Evolutionary conservation across 2,113 vertebrate species (phyloP), one percentile per base, ranked within the genome.

Genomic region (Galbula dea): DNA sequence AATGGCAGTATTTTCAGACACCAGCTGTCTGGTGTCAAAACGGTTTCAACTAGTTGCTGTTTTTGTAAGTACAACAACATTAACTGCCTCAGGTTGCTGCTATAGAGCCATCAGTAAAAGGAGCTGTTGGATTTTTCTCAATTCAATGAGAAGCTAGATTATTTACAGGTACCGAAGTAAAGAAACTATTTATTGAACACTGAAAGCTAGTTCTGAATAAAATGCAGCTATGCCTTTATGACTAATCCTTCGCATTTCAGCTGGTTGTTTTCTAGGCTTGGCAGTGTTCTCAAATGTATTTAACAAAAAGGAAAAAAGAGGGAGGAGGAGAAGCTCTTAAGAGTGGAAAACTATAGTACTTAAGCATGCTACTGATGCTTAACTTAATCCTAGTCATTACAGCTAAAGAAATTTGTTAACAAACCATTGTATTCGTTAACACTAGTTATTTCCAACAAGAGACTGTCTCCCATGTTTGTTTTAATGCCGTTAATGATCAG

Each of bases 191-290:
- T 79, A 79, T 89, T 87, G 91, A 68, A 61, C 32, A 51, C 37
- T 66, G 84, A 82, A 86, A 90, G 72, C 83, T 88, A 46, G 62
- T 92, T 92, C 66, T 90, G 88, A 93, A 66, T 94, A 88, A 86
- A 88, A 72, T 41, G 26, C 51, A 58, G 26, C 48, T 67, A 69
- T 43, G 32, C 37, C 62, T 29, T 48, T 68, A 46, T 86, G 76
- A 89, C 51, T 89, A 94, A 85, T 76, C 51, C 58, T 89, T 93
- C 79, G 20, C 37, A 66, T 49, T 93, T 91, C n/a, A 93, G 22
- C 63, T 79, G 14, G 67, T 62, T 76, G 78, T 63, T 94, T 91
- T 91, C 46, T 76, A 93, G 86, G 46, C 66, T 78, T 90, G 63
- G 39, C 49, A 86, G 26, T 71, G 20, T 86, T 86, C 39, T 92